phyloP scores from a whole-genome alignment of 2,113 vertebrate species.

The Silurus meridionalis region DNA sequence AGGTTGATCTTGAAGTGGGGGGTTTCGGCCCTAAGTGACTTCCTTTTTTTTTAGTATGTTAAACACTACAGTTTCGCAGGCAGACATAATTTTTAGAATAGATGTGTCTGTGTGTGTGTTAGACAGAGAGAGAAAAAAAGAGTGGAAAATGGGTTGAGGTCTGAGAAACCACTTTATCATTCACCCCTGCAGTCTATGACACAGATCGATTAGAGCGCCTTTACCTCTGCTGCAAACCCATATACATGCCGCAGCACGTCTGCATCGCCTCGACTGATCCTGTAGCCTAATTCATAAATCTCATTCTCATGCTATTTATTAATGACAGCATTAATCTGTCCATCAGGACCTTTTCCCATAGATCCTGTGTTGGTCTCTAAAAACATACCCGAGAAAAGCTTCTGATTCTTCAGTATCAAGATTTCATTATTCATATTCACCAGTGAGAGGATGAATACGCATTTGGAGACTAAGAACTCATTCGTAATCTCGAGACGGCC shows the following conservation, averaged over 20 bases:
- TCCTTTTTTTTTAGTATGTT: background rate
- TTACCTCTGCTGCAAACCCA: slow-evolving; percentile 8
- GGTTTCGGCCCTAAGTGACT: background rate
- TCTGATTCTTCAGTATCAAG: background rate
- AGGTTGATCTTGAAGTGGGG: background rate
- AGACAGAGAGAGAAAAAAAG: background rate
- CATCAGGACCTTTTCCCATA: background rate
- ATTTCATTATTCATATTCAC: background rate
- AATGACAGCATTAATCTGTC: background rate
- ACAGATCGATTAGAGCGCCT: background rate
- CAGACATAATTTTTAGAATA: background rate
- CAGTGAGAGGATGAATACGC: background rate
- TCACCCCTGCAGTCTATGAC: background rate
- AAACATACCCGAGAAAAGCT: background rate
- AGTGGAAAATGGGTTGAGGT: background rate
- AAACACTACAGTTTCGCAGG: background rate
- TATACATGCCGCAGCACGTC: background rate
- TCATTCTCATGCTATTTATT: background rate
- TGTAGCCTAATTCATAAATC: background rate
- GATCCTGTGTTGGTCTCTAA: too few relatives aligned
- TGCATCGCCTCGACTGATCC: background rate
- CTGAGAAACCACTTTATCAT: slow-evolving; percentile 9
- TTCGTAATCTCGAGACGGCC: slow-evolving; percentile 30
- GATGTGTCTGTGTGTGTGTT: background rate
- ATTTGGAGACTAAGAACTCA: slow-evolving; percentile 24